phyloP scores from a whole-genome alignment of 2,113 vertebrate species.

The Rhagologus leucostigma region DNA sequence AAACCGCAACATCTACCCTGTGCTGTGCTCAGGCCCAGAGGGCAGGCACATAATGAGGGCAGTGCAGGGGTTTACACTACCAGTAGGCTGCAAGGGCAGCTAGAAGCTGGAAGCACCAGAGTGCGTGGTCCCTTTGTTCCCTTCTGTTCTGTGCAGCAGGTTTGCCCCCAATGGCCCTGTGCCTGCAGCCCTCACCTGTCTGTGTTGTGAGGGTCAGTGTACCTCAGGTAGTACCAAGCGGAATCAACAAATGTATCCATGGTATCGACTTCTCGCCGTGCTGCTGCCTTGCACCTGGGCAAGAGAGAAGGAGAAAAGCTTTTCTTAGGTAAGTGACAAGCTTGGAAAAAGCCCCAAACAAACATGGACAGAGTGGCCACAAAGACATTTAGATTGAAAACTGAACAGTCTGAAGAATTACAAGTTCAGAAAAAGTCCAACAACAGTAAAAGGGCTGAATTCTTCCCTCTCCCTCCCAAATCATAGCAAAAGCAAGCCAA shows the following conservation, averaged over 20 bases:
- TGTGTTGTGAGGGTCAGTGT: slow-evolving; percentile 85
- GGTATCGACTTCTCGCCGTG: slow-evolving; percentile 89
- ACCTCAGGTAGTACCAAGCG: slow-evolving; percentile 94
- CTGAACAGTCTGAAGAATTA: neutral
- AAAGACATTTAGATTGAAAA: neutral
- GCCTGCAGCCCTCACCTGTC: slow-evolving; percentile 74
- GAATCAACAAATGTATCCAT: slow-evolving; percentile 99
- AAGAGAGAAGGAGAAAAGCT: neutral
- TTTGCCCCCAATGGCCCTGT: neutral
- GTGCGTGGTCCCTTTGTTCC: neutral
- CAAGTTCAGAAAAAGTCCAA: neutral
- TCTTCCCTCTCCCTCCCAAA: neutral
- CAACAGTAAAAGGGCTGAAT: neutral
- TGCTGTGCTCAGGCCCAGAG: neutral
- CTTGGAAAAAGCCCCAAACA: neutral
- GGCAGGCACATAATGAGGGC: neutral
- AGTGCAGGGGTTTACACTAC: neutral
- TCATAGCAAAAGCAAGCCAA: neutral
- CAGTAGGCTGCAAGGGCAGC: neutral
- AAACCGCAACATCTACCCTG: neutral
- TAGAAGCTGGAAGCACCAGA: neutral
- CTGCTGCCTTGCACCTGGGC: slow-evolving; percentile 83
- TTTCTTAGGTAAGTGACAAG: neutral
- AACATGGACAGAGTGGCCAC: neutral
- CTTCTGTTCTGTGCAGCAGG: neutral